Base-by-base conservation (phyloP, 2,888 invertebrate genomes). In the Athalia circularis region DNA sequence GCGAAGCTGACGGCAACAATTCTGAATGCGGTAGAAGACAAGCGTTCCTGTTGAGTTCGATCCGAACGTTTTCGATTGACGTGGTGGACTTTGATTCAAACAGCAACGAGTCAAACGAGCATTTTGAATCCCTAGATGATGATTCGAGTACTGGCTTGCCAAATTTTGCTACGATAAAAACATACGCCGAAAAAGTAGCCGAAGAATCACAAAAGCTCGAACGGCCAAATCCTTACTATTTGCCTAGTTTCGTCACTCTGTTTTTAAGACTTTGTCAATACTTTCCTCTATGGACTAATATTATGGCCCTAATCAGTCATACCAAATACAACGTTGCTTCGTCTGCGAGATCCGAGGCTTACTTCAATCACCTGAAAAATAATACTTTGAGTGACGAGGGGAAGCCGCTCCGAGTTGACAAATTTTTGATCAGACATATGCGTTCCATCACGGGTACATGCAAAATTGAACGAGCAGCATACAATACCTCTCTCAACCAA, bases 61-160 rank as follows among this genome's bases (percentile, higher is more conserved):
- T 54, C 70, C 70, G 57, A 54, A 70, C 70, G n/a, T 70, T 70
- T 70, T 70, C 70, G 70, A 45, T 70, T 57, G 70, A 54, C 15
- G 70, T 43, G n/a, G 57, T 15, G 5, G 70, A 70, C 29, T 8
- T n/a, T 43, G 70, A 54, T n/a, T 59, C 59, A 8, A 59, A 59
- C 43, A 72, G 43, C 9, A 43, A 57, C 45, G 15, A 29, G 45
- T 57, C 70, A 70, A 70, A 70, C 50, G 47, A 52, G 29, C n/a
- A n/a, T n/a, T n/a, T n/a, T n/a, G n/a, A n/a, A n/a, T n/a, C n/a
- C n/a, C n/a, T n/a, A n/a, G n/a, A n/a, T n/a, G n/a, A n/a, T n/a
- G n/a, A n/a, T n/a, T n/a, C n/a, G n/a, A n/a, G n/a, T n/a, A n/a
- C n/a, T n/a, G n/a, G n/a, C n/a, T n/a, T n/a, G n/a, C n/a, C n/a